phyloP scores from a whole-genome alignment of 2,797 vertebrate species.

The Emys orbicularis region DNA sequence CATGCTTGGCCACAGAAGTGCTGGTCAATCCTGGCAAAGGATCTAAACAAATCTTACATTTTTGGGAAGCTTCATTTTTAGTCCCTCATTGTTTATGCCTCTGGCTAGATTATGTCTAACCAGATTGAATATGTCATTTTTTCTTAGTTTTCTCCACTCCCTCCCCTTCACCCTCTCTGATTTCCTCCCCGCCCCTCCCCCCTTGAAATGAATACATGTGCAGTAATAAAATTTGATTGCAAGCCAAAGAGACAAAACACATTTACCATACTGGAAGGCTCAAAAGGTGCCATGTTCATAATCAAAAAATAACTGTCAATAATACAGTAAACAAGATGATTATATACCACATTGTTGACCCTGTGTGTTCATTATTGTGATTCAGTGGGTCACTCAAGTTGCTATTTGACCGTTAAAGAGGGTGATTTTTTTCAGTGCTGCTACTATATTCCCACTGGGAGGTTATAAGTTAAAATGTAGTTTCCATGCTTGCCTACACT shows the following conservation, averaged over 20 bases:
- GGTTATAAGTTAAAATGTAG: background rate
- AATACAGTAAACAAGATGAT: background rate
- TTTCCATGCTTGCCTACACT: background rate
- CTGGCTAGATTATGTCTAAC: background rate
- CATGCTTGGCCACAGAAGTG: background rate
- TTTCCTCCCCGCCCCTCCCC: fast-evolving
- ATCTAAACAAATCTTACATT: background rate
- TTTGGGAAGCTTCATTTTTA: background rate
- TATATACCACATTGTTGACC: background rate
- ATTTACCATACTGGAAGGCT: background rate
- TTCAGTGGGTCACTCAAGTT: slow-evolving; percentile 1
- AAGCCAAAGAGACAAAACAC: background rate
- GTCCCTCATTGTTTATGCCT: background rate
- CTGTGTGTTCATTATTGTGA: background rate
- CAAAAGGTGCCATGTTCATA: background rate
- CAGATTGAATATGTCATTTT: background rate
- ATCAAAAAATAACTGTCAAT: background rate
- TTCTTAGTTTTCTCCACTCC: fast-evolving
- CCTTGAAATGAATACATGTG: background rate
- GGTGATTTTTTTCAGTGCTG: background rate
- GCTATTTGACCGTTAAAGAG: background rate
- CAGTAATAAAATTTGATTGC: background rate
- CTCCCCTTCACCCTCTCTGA: background rate
- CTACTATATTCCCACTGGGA: background rate
- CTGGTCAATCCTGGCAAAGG: background rate